phyloP scores from a whole-genome alignment of 2,888 invertebrate species.

The Corythucha ciliata region DNA sequence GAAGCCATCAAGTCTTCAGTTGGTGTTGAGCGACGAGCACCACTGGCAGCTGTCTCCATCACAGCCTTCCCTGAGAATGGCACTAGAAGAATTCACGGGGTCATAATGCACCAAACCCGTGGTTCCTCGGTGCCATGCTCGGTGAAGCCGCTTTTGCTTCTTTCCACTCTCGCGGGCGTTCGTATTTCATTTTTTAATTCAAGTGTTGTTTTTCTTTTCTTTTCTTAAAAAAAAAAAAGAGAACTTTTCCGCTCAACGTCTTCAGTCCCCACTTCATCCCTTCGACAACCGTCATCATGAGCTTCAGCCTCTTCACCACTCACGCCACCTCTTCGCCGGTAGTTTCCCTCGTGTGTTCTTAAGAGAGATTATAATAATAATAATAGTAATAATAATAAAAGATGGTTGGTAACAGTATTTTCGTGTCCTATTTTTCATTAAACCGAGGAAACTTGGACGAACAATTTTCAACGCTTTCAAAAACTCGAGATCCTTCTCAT shows the following conservation, averaged over 20 bases:
- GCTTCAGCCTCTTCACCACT: too few species aligned
- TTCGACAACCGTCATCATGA: too few species aligned
- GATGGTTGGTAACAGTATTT: too few species aligned
- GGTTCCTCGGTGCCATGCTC: slow-evolving; percentile 35
- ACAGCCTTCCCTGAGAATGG: slow-evolving; percentile 33
- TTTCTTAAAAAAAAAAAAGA: neutral
- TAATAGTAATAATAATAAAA: too few species aligned
- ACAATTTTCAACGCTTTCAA: slow-evolving; percentile 34
- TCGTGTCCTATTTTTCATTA: too few species aligned
- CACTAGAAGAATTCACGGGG: slow-evolving; percentile 38
- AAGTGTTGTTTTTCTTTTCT: neutral
- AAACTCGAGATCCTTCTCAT: slow-evolving; percentile 18
- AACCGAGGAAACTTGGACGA: too few species aligned
- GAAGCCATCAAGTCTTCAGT: slow-evolving; percentile 3
- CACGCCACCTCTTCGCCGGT: too few species aligned
- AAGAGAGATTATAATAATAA: too few species aligned
- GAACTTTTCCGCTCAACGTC: neutral
- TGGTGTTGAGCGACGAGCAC: slow-evolving; percentile 18
- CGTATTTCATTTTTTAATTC: neutral
- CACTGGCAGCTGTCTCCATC: slow-evolving; percentile 7
- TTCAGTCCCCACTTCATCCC: too few species aligned
- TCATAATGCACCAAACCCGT: slow-evolving; percentile 29
- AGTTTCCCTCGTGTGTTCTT: too few species aligned
- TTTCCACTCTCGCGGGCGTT: too few species aligned
- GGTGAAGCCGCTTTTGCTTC: slow-evolving; percentile 31